phyloP scores from a whole-genome alignment of 2,797 vertebrate genomes.

The Tapera naevia region DNA sequence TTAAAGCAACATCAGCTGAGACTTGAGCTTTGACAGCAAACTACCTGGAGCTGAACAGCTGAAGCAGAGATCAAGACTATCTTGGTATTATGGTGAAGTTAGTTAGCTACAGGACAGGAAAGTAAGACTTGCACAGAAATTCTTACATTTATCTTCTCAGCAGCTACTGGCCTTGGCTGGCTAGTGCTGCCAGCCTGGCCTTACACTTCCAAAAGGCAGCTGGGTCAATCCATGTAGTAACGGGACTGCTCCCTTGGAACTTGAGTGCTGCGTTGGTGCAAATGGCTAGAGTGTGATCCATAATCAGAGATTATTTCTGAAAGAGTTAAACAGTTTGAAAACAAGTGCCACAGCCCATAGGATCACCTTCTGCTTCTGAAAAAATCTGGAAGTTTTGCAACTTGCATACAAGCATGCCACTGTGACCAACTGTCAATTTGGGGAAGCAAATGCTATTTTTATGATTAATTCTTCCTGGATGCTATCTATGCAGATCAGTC shows the following conservation, averaged over 20 bases:
- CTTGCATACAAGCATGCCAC: neutral
- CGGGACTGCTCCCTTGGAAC: neutral
- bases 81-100: neutral
- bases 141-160: neutral
- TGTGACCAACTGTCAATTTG: neutral
- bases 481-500: neutral
- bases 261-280: neutral
- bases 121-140: neutral
- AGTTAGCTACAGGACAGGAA: neutral
- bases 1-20: neutral
- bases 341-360: neutral
- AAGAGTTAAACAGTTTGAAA: neutral
- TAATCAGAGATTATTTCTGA: neutral
- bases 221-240: neutral
- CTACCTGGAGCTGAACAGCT: neutral
- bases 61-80: neutral
- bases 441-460: neutral
- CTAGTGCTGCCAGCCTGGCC: neutral
- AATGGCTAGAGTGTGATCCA: neutral
- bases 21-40: neutral
- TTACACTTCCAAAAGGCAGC: neutral
- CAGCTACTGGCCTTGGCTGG: neutral
- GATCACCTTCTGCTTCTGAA: constrained; percentile 3
- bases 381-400: neutral
- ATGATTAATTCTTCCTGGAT: neutral